Percentiles rank a stretch among this genome's conserved stretches.
phyloP scores from a whole-genome alignment of 2,797 vertebrate species.

The Poecilia gillii region DNA sequence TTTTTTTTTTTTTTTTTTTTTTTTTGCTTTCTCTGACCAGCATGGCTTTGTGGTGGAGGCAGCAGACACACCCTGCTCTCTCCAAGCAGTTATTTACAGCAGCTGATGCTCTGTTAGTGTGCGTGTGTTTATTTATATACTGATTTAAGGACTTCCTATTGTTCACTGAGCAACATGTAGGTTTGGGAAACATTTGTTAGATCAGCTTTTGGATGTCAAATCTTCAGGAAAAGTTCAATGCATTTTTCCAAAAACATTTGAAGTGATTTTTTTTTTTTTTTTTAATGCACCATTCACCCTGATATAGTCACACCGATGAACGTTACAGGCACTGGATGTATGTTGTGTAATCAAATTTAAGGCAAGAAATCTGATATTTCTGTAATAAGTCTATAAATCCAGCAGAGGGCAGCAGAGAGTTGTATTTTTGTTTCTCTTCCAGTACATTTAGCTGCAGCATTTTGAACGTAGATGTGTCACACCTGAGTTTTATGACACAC shows the following conservation, averaged over 20 bases:
- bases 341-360: not conserved
- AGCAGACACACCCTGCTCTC: conserved; percentile 65
- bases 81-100: conserved; percentile 22
- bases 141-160: not conserved
- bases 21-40: conserved; percentile 36
- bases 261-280: not conserved
- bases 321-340: not conserved
- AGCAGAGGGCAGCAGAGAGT: conserved; percentile 64
- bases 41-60: conserved; percentile 65
- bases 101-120: conserved; percentile 12
- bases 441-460: not conserved
- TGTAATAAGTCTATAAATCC: conserved; percentile 26
- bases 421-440: not conserved
- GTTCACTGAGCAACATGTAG: not conserved
- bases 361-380: not conserved
- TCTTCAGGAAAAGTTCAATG: not conserved
- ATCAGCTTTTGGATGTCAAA: not conserved
- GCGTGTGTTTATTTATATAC: conserved; percentile 6
- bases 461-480: not conserved
- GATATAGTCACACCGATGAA: too few species aligned
- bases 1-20: conserved; percentile 33
- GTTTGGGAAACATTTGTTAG: not conserved
- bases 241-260: not conserved
- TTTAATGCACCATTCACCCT: not conserved
- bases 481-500: not conserved